Conservation (phyloP, 2,113 vertebrate genomes). For the Daboia siamensis region DNA sequence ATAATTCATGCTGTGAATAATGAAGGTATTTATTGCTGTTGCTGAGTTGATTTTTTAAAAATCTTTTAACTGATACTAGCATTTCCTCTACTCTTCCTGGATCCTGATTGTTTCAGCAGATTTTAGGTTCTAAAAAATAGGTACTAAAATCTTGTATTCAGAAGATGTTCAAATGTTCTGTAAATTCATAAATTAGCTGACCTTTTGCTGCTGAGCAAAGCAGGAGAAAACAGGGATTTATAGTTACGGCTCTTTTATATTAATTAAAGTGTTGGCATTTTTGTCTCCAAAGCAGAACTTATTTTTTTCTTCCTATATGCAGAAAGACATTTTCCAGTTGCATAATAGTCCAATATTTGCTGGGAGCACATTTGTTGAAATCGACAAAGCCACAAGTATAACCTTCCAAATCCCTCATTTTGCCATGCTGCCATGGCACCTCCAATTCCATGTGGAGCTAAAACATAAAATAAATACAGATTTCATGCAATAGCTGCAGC, state of each 20-base stretch:
- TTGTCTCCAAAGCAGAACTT: conserved; percentile 35
- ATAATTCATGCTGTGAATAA: conserved; percentile 57
- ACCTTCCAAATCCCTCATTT: conserved; percentile 48
- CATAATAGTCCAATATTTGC: not conserved
- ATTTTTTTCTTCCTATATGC: conserved; percentile 53
- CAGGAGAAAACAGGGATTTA: conserved; percentile 38
- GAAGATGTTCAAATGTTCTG: conserved; percentile 54
- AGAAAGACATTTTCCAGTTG: conserved; percentile 44
- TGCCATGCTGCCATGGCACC: not conserved
- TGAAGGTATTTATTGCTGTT: conserved; percentile 48
- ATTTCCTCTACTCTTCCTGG: conserved; percentile 56
- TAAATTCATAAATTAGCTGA: conserved; percentile 60
- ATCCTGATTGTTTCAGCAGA: conserved; percentile 58
- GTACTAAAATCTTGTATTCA: conserved; percentile 40
- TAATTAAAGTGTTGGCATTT: conserved; percentile 34
- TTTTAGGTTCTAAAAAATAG: conserved; percentile 61
- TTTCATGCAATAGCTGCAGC: not conserved
- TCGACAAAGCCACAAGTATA: conserved; percentile 54
- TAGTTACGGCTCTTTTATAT: conserved; percentile 53
- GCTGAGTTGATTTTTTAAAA: conserved; percentile 51
- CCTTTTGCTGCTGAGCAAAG: conserved; percentile 63
- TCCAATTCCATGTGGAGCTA: not conserved
- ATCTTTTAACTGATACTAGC: conserved; percentile 59
- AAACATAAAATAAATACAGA: not conserved
- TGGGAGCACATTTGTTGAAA: conserved; percentile 6